Conservation (phyloP, 1,140 invertebrate species). For the Drosophila funebris region DNA sequence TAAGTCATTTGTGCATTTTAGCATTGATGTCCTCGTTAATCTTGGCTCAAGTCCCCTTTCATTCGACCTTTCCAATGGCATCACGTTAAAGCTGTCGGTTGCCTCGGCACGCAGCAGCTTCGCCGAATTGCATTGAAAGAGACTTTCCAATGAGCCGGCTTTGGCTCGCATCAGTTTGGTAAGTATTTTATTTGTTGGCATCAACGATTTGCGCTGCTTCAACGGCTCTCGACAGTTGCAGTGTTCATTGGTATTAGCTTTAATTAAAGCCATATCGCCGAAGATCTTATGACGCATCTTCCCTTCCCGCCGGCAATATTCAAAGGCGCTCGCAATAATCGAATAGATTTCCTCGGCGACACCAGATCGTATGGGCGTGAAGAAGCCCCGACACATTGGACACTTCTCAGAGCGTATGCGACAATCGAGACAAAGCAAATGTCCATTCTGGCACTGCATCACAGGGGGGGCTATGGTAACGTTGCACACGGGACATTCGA, state of each 20-base stretch:
- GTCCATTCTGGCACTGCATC: slow-evolving; percentile 88
- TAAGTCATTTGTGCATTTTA: slow-evolving; percentile 4
- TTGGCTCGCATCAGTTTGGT: slow-evolving; percentile 82
- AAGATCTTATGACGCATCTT: slow-evolving; percentile 75
- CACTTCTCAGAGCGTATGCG: slow-evolving; percentile 86
- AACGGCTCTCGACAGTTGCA: not conserved
- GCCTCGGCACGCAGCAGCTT: slow-evolving; percentile 42
- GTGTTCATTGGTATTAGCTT: slow-evolving; percentile 7
- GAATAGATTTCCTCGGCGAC: slow-evolving; percentile 84
- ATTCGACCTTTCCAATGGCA: slow-evolving; percentile 2
- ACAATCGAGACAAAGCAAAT: slow-evolving; percentile 87
- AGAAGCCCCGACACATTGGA: slow-evolving; percentile 86
- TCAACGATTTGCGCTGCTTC: slow-evolving; percentile 34
- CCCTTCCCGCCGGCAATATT: slow-evolving; percentile 69
- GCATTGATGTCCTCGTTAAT: slow-evolving; percentile 11
- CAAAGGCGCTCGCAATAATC: slow-evolving; percentile 84
- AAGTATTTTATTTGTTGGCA: slow-evolving; percentile 83
- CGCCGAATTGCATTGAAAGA: slow-evolving; percentile 51
- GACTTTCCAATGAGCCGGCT: slow-evolving; percentile 83
- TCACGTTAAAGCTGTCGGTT: slow-evolving; percentile 35
- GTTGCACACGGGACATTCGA: slow-evolving; percentile 88
- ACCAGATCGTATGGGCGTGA: slow-evolving; percentile 62
- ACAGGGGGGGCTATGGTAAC: slow-evolving; percentile 87
- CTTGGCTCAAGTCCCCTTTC: slow-evolving; percentile 19
- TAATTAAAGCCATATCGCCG: slow-evolving; percentile 57